Percentiles rank a stretch among this genome's conserved stretches.
phyloP scores from a whole-genome alignment of 1,140 invertebrate genomes.

The Choristoneura fumiferana region DNA sequence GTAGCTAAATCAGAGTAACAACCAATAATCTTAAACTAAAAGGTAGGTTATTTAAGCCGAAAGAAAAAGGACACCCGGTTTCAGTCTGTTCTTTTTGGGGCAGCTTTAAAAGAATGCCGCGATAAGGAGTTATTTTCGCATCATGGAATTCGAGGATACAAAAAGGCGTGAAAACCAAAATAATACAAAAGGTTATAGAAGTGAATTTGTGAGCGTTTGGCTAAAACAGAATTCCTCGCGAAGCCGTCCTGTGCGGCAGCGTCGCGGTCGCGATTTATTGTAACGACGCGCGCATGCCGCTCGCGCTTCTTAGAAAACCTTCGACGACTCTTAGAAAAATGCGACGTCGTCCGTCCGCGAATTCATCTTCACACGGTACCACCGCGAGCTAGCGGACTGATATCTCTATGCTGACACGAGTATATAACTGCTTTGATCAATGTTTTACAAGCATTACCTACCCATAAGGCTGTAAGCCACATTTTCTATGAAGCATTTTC shows the following conservation, averaged over 20 bases:
- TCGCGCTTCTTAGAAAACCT: slow-evolving; percentile 63
- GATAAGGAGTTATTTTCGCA: slow-evolving; percentile 76
- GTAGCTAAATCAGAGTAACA: slow-evolving; percentile 56
- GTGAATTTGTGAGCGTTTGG: slow-evolving; percentile 77
- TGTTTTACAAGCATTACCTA: no score
- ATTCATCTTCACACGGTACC: slow-evolving; percentile 31
- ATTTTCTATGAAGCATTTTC: neutral
- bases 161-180: slow-evolving; percentile 77
- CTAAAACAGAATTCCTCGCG: slow-evolving; percentile 75
- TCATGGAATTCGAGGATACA: slow-evolving; percentile 69
- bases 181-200: slow-evolving; percentile 73
- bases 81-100: slow-evolving; percentile 62
- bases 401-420: no score
- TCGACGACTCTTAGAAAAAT: slow-evolving; percentile 64
- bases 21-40: slow-evolving; percentile 56
- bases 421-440: no score
- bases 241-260: slow-evolving; percentile 67
- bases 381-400: neutral
- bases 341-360: no score
- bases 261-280: slow-evolving; percentile 66
- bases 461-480: neutral
- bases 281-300: slow-evolving; percentile 65
- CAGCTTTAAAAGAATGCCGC: slow-evolving; percentile 72
- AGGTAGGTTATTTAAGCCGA: slow-evolving; percentile 65
- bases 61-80: slow-evolving; percentile 59